These are phyloP conservation scores for Drosophila pseudotakahashii DNA, from an alignment of 2,888 invertebrate species.

Conservation along the genomic window DNA sequence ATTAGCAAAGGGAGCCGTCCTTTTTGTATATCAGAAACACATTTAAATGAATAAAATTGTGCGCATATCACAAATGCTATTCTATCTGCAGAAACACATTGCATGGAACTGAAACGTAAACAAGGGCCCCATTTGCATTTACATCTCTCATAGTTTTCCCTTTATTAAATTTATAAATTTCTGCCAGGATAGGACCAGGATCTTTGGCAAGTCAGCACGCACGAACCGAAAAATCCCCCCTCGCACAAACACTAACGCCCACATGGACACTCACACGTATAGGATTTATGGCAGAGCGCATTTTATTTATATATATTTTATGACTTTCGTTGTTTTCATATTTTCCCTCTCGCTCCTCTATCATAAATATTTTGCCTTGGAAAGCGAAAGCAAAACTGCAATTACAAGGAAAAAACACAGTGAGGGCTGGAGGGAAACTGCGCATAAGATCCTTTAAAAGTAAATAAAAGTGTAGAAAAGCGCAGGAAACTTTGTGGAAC, in stretches of 20 bases:
- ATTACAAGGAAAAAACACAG: slow-evolving; percentile 28
- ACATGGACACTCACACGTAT: slow-evolving; percentile 30
- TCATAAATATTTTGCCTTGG: slow-evolving; percentile 40
- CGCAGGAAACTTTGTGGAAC: slow-evolving; percentile 67
- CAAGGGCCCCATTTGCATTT: slow-evolving; percentile 42
- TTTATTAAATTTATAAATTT: slow-evolving; percentile 46
- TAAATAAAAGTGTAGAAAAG: slow-evolving; percentile 50
- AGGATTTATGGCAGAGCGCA: slow-evolving; percentile 30
- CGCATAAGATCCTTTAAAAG: slow-evolving; percentile 37
- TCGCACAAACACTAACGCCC: slow-evolving; percentile 10
- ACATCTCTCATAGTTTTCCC: slow-evolving; percentile 32
- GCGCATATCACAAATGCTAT: slow-evolving; percentile 17
- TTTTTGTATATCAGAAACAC: slow-evolving; percentile 4
- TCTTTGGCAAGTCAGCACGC: slow-evolving; percentile 40
- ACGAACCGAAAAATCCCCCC: slow-evolving; percentile 19
- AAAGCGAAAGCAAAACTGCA: slow-evolving; percentile 43
- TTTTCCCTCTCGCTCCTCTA: slow-evolving; percentile 17
- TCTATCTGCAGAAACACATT: slow-evolving; percentile 21
- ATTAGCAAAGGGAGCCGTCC: not conserved
- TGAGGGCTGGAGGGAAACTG: not conserved
- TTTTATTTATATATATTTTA: slow-evolving; percentile 34
- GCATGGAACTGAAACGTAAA: slow-evolving; percentile 20
- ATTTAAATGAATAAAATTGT: slow-evolving; percentile 26
- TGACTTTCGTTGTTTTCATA: slow-evolving; percentile 39
- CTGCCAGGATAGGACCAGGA: slow-evolving; percentile 5